Evolutionary conservation across 2,113 vertebrate species (phyloP).

Genomic region (Kryptolebias marmoratus): DNA sequence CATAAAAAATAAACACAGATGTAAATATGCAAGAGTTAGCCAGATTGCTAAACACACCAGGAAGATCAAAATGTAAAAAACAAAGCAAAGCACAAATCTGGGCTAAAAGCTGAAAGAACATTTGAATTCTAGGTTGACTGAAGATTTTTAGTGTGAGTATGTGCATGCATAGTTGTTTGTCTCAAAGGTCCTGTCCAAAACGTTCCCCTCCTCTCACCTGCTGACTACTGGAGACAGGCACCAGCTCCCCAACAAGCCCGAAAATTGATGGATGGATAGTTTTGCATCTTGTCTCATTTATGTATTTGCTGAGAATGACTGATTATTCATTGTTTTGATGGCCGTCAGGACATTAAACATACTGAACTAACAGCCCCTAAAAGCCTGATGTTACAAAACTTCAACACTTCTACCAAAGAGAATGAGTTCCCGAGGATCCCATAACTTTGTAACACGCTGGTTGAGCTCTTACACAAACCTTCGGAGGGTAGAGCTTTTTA

Average conservation of each 20-base stretch:
- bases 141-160: too few species aligned
- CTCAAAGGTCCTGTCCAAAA: too few species aligned
- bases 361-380: conserved; percentile 19
- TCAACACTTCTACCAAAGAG: conserved; percentile 7
- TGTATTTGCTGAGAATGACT: conserved; percentile 4
- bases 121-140: too few species aligned
- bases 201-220: too few species aligned
- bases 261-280: background rate
- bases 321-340: conserved; percentile 39
- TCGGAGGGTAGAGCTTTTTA: conserved; percentile 53
- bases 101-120: too few species aligned
- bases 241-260: background rate
- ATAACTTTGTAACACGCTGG: conserved; percentile 34
- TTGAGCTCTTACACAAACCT: conserved; percentile 26
- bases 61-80: too few species aligned
- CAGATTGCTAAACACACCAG: too few species aligned
- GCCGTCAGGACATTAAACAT: conserved; percentile 23
- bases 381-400: conserved; percentile 38
- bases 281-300: background rate
- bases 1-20: too few species aligned
- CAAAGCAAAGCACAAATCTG: too few species aligned
- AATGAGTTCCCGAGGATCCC: conserved; percentile 8
- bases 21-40: too few species aligned
- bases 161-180: too few species aligned
- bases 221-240: background rate